These are phyloP conservation scores for Enteromius anoplus DNA, from an alignment of 2,797 vertebrate genomes.

Conservation along the genomic window DNA sequence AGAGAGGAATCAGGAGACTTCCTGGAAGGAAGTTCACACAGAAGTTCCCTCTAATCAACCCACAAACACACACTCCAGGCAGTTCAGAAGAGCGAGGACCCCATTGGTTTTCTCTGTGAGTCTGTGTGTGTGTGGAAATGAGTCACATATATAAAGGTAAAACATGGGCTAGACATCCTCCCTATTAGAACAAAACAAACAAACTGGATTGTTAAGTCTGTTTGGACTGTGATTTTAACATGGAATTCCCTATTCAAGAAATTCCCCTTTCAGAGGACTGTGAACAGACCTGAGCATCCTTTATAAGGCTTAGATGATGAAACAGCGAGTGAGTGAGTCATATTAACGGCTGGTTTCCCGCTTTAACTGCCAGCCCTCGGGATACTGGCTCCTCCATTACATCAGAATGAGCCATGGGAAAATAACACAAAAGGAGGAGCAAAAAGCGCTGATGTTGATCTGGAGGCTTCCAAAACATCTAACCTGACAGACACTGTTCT, in stretches of 20 bases:
- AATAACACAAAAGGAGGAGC: conserved; percentile 17
- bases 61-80: conserved; percentile 45
- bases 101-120: conserved; percentile 20
- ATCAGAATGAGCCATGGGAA: conserved; percentile 39
- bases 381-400: conserved; percentile 26
- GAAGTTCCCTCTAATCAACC: conserved; percentile 38
- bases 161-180: conserved; percentile 2
- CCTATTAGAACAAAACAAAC: conserved; percentile 8
- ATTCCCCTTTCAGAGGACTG: conserved; percentile 18
- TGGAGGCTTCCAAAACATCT: not conserved
- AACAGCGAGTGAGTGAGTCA: conserved; percentile 36
- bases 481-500: not conserved
- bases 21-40: conserved; percentile 44
- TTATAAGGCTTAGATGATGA: conserved; percentile 32
- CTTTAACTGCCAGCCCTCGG: conserved; percentile 5
- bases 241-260: conserved; percentile 30
- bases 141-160: conserved; percentile 14
- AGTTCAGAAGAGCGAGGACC: conserved; percentile 27
- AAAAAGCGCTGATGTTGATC: not conserved
- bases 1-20: conserved; percentile 35
- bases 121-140: conserved; percentile 35
- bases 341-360: not conserved
- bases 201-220: conserved; percentile 19
- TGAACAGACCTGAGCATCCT: conserved; percentile 30
- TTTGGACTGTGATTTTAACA: conserved; percentile 12